phyloP scores from a whole-genome alignment of 2,888 invertebrate species.

The Tillus elongatus region DNA sequence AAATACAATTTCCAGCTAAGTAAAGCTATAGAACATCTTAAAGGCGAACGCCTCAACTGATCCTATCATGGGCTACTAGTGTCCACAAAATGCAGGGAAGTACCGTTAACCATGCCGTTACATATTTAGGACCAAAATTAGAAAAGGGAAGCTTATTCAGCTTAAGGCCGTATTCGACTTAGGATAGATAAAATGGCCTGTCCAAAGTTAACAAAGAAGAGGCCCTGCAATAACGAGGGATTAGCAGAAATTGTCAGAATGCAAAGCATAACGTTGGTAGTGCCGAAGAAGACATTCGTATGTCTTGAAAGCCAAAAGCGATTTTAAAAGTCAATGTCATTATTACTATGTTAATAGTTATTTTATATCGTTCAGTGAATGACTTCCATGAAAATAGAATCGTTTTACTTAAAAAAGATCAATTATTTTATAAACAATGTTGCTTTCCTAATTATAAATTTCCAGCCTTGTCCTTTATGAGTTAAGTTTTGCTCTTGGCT shows the following conservation, averaged over 20 bases:
- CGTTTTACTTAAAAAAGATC: too few species aligned
- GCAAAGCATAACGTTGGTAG: too few species aligned
- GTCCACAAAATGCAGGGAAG: conserved; percentile 22
- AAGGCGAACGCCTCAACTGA: conserved; percentile 20
- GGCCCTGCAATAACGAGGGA: conserved; percentile 14
- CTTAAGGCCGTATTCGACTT: conserved; percentile 23
- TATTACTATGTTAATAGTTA: too few species aligned
- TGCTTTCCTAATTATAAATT: too few species aligned
- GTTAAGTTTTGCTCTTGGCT: too few species aligned
- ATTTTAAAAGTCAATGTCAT: too few species aligned
- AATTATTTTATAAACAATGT: too few species aligned
- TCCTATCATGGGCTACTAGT: conserved; percentile 22
- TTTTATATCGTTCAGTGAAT: too few species aligned
- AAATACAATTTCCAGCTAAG: conserved; percentile 23
- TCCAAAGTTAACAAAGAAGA: conserved; percentile 11
- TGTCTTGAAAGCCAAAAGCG: too few species aligned
- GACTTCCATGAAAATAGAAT: too few species aligned
- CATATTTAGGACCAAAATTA: conserved; percentile 21
- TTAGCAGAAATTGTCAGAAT: conserved; percentile 17
- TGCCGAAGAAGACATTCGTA: too few species aligned
- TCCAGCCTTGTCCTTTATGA: too few species aligned
- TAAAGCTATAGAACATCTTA: conserved; percentile 22
- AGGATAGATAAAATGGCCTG: conserved; percentile 24
- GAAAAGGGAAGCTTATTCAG: conserved; percentile 27
- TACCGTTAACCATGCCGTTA: conserved; percentile 21